Conservation (phyloP, 1,140 invertebrate species). For the Matsumurasca onukii region DNA sequence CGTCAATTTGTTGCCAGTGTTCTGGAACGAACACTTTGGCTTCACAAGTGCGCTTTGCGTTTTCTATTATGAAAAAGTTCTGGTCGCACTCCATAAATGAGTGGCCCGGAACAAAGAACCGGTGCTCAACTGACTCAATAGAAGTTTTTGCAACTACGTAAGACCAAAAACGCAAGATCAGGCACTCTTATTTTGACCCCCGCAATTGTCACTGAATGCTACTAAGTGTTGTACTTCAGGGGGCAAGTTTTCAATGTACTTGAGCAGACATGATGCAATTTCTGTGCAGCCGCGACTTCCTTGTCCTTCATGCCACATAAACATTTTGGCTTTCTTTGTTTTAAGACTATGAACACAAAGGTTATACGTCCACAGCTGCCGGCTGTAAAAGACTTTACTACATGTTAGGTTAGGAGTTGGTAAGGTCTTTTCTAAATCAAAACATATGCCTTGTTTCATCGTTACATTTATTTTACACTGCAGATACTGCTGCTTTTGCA, state of each 20-base stretch:
- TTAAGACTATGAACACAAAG: slow-evolving; percentile 35
- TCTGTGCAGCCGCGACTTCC: slow-evolving; percentile 34
- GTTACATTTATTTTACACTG: neutral
- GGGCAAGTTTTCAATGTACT: slow-evolving; percentile 32
- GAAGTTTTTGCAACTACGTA: slow-evolving; percentile 36
- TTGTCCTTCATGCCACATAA: slow-evolving; percentile 37
- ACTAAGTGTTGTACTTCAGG: slow-evolving; percentile 24
- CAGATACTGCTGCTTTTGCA: neutral
- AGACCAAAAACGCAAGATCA: slow-evolving; percentile 37
- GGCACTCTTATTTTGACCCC: slow-evolving; percentile 34
- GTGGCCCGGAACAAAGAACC: slow-evolving; percentile 36
- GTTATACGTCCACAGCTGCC: slow-evolving; percentile 36
- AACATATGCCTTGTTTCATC: slow-evolving; percentile 5
- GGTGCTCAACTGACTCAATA: slow-evolving; percentile 36
- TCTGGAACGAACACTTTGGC: slow-evolving; percentile 12
- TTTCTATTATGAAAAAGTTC: slow-evolving; percentile 34
- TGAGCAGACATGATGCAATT: slow-evolving; percentile 37
- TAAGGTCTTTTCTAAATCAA: slow-evolving; percentile 34
- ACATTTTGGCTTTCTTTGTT: slow-evolving; percentile 34
- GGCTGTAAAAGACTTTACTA: slow-evolving; percentile 31
- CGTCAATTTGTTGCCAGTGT: neutral
- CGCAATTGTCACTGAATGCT: slow-evolving; percentile 33
- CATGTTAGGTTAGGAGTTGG: slow-evolving; percentile 28
- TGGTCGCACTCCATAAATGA: slow-evolving; percentile 37
- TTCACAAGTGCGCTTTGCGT: slow-evolving; percentile 18